phyloP scores from a whole-genome alignment of 2,888 invertebrate species.

The Zygothrica quintamaculata region DNA sequence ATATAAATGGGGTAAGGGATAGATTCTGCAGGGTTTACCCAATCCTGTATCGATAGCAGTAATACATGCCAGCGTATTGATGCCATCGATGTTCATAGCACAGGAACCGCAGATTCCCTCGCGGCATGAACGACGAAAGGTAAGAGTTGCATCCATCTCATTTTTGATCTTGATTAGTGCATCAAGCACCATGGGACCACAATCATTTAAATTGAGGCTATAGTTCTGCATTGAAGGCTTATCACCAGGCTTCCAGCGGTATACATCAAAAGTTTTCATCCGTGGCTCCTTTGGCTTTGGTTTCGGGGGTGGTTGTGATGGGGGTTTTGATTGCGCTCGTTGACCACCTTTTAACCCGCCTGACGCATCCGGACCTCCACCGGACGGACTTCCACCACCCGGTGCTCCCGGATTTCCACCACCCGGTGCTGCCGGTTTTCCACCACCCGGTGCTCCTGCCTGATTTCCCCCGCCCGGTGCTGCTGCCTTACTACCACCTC shows the following conservation, averaged over 20 bases:
- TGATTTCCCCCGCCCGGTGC: no score
- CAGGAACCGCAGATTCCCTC: conserved; percentile 99
- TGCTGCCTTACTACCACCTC: no score
- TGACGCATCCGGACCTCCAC: not conserved
- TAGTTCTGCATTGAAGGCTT: conserved; percentile 89
- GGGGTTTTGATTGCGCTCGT: not conserved
- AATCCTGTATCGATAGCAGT: conserved; percentile 88
- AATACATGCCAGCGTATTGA: conserved; percentile 97
- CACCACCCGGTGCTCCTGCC: no score
- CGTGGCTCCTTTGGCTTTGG: conserved; percentile 25
- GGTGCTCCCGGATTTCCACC: not conserved
- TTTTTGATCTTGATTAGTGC: conserved; percentile 98
- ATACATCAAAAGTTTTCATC: conserved; percentile 92
- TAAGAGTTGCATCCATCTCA: conserved; percentile 95
- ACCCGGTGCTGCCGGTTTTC: no score
- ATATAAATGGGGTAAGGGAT: conserved; percentile 99
- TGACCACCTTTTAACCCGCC: not conserved
- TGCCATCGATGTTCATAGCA: conserved; percentile 98
- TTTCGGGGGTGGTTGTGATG: conserved; percentile 1
- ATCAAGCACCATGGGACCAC: conserved; percentile 98
- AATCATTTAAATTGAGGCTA: conserved; percentile 90
- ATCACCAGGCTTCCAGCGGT: conserved; percentile 94
- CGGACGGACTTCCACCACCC: not conserved
- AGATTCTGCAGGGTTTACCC: conserved; percentile 91
- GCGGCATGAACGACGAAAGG: conserved; percentile 97